A percentile compares a stretch with the other conserved stretches of the same genome.
Evolutionary conservation across 1,140 invertebrate genomes (phyloP).

Genomic region (Calephelis nemesis): DNA sequence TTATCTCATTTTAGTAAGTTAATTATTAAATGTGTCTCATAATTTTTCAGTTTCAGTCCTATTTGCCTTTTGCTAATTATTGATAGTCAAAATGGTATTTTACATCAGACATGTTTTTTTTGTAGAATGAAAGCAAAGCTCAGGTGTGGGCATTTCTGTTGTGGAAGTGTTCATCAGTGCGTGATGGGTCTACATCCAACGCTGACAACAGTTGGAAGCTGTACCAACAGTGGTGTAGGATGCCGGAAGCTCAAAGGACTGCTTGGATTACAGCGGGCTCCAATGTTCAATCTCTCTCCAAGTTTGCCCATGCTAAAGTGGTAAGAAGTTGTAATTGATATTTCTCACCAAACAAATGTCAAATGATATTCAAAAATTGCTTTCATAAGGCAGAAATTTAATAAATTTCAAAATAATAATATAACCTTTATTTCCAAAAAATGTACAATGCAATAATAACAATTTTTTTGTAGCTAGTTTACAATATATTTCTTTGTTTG

Average conservation of each 20-base stretch:
- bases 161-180: constrained; percentile 87
- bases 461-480: too few species aligned
- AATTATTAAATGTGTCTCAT: too few species aligned
- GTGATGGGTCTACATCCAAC: constrained; percentile 64
- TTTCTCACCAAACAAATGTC: too few species aligned
- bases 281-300: constrained; percentile 84
- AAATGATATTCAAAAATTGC: too few species aligned
- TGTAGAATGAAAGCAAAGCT: constrained; percentile 86
- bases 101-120: constrained; percentile 21
- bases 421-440: too few species aligned
- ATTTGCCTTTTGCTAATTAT: neutral
- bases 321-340: constrained; percentile 45
- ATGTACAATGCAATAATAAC: too few species aligned
- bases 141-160: constrained; percentile 91
- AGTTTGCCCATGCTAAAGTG: constrained; percentile 75
- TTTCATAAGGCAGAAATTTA: too few species aligned
- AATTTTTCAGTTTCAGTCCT: constrained; percentile 2
- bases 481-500: too few species aligned
- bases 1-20: too few species aligned
- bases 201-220: constrained; percentile 86
- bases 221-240: constrained; percentile 90
- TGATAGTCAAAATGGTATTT: neutral
- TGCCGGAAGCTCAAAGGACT: constrained; percentile 84
- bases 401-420: too few species aligned
- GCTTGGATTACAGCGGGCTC: constrained; percentile 89